These are phyloP conservation scores for Seriola aureovittata DNA, from an alignment of 2,113 vertebrate species.

Conservation along the genomic window DNA sequence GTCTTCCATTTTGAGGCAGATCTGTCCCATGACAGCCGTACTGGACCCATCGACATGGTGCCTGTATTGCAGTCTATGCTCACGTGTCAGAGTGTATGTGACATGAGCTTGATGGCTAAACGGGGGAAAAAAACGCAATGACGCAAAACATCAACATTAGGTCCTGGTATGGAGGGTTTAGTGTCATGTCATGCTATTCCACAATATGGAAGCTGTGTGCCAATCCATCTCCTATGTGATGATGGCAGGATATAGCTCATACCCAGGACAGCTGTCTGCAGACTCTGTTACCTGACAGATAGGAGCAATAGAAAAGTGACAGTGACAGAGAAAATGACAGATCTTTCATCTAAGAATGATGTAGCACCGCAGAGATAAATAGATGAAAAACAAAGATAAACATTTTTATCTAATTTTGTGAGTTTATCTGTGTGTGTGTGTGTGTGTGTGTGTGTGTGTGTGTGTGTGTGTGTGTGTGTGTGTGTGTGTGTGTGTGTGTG, in stretches of 20 bases:
- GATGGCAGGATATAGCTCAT: conserved; percentile 55
- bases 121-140: neutral
- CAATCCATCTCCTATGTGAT: conserved; percentile 33
- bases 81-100: conserved; percentile 5
- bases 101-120: conserved; percentile 16
- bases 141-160: neutral
- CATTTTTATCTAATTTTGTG: conserved; percentile 4
- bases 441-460: conserved; percentile 22
- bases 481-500: conserved; percentile 24
- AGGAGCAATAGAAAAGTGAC: conserved; percentile 27
- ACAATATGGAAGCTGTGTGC: conserved; percentile 12
- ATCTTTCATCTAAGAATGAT: conserved; percentile 45
- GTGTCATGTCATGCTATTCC: conserved; percentile 26
- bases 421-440: conserved; percentile 8
- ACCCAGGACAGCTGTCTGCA: conserved; percentile 52
- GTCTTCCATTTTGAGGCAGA: conserved; percentile 56
- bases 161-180: conserved; percentile 14
- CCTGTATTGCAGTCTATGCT: neutral
- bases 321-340: conserved; percentile 55
- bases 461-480: conserved; percentile 23
- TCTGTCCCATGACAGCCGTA: conserved; percentile 41
- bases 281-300: conserved; percentile 52
- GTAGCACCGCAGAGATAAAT: conserved; percentile 26
- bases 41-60: neutral
- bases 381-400: conserved; percentile 36